Conservation (phyloP, 2,797 vertebrate genomes). For the Chelidonichthys spinosus region DNA sequence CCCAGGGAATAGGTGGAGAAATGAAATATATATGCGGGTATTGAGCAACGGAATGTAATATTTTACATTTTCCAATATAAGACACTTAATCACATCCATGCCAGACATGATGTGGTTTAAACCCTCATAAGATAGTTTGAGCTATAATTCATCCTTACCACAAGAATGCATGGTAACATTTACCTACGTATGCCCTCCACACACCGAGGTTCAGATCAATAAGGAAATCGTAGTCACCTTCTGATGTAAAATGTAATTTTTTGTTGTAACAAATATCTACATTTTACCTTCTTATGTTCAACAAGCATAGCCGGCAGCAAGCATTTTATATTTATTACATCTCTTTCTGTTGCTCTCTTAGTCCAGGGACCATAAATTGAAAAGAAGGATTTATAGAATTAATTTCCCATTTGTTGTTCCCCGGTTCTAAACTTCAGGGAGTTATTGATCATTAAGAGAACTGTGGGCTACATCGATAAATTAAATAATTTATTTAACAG, state of each 20-base stretch:
- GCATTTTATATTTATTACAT: conserved; percentile 7
- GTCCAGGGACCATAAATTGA: neutral
- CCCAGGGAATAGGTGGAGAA: neutral
- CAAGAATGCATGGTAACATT: neutral
- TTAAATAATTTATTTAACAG: conserved; percentile 37
- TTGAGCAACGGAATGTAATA: neutral
- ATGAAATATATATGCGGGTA: neutral
- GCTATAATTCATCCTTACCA: neutral
- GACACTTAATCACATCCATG: neutral
- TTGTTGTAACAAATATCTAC: conserved; percentile 15
- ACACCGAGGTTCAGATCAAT: neutral
- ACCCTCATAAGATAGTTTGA: neutral
- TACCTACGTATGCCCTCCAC: neutral
- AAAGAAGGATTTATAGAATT: conserved; percentile 25
- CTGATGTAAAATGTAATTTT: conserved; percentile 32
- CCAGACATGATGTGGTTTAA: neutral
- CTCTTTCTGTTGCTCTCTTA: neutral
- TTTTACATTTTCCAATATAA: neutral
- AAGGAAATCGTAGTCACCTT: neutral
- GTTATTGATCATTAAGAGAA: conserved; percentile 42
- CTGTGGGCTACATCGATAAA: conserved; percentile 30
- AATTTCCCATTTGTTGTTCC: conserved; percentile 27
- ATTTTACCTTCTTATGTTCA: neutral
- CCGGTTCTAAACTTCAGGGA: conserved; percentile 26
- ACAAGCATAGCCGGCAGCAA: neutral